Evolutionary conservation across 2,113 vertebrate genomes (phyloP).

Genomic region (Proteles cristata): DNA sequence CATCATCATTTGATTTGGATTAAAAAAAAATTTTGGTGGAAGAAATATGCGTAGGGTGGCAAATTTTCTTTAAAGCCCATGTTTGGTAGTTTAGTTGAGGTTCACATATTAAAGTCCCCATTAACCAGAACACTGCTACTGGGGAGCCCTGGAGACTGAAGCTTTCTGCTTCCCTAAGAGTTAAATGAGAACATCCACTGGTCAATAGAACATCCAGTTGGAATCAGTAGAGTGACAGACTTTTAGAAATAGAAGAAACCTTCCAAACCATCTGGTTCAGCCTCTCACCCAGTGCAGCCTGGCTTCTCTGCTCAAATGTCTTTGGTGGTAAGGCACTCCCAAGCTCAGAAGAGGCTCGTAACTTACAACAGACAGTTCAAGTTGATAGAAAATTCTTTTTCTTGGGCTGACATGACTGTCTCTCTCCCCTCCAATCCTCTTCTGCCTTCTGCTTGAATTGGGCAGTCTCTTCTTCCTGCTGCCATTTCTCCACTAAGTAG

Average conservation of each 20-base stretch:
- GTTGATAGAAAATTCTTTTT: conserved; percentile 42
- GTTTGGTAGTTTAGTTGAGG: conserved; percentile 20
- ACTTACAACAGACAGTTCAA: background rate
- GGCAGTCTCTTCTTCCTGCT: background rate
- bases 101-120: conserved; percentile 32
- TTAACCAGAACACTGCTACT: background rate
- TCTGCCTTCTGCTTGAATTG: conserved; percentile 34
- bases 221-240: conserved; percentile 15
- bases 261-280: conserved; percentile 14
- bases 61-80: conserved; percentile 40
- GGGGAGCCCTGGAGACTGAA: background rate
- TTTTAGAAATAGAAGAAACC: background rate
- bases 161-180: conserved; percentile 23
- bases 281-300: background rate
- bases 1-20: conserved; percentile 13
- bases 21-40: conserved; percentile 39
- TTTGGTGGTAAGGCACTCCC: background rate
- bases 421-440: background rate
- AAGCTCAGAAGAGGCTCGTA: background rate
- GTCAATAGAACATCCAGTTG: background rate
- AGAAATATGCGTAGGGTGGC: background rate
- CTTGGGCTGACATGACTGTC: background rate
- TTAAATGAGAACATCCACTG: conserved; percentile 39
- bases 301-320: conserved; percentile 15
- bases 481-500: background rate